Conservation (phyloP, 2,797 vertebrate species). For the Pantherophis alleghaniensis region DNA sequence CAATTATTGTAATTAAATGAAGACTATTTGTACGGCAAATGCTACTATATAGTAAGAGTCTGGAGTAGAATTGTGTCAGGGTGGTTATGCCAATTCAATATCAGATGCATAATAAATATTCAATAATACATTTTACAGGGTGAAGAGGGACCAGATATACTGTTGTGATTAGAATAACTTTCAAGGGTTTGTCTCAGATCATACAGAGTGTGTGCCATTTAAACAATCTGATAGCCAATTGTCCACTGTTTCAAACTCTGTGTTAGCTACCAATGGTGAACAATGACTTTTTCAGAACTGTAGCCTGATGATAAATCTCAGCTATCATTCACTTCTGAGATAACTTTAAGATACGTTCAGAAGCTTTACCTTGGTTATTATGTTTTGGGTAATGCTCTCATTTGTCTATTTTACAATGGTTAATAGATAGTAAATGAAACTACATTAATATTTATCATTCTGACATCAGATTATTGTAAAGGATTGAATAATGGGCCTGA, state of each 20-base stretch:
- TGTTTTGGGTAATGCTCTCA: background rate
- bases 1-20: background rate
- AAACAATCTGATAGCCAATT: background rate
- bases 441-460: background rate
- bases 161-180: background rate
- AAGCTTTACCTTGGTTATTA: background rate
- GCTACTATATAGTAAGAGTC: background rate
- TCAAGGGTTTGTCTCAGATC: background rate
- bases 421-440: background rate
- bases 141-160: background rate
- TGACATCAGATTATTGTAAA: background rate
- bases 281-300: background rate
- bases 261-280: background rate
- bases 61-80: background rate
- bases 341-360: fast-evolving
- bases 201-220: background rate
- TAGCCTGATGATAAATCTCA: conserved; percentile 12
- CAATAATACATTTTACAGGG: background rate
- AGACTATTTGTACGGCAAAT: background rate
- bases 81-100: background rate
- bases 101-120: background rate
- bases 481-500: background rate
- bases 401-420: conserved; percentile 3
- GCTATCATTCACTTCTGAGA: conserved; percentile 1
- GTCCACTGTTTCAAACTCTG: background rate